Base-by-base conservation (phyloP, 2,888 invertebrate species). In the Xylota sylvarum region DNA sequence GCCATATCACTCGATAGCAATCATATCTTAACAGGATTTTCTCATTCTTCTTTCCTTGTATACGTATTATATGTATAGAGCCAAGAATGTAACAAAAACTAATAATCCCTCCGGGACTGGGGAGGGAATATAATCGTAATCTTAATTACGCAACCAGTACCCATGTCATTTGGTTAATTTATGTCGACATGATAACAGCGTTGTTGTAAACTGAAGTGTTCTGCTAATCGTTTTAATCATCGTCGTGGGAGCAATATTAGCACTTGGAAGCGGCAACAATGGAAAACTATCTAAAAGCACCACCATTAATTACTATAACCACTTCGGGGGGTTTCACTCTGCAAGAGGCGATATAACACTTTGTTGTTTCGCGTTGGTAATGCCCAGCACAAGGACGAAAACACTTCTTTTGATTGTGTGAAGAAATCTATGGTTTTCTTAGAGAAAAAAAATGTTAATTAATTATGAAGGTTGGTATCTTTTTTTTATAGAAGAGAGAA, bases 141-240 rank as follows among this genome's bases (percentile, higher is more conserved):
- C 69, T 43, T 69, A 69, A 69, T 23, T 43, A 40, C 69, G 23
- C 69, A 55, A 14, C 55, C 55, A 69, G 69, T 69, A 69, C 27
- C 69, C 55, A 69, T 40, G 69, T 69, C 69, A 30, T 55, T 69
- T 69, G 23, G 40, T 55, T 69, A 69, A 69, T 69, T 69, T 69
- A 69, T 52, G 69, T 30, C 17, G 40, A 69, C 69, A 55, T 30
- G 69, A 55, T 69, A 69, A 43, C 69, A 69, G 50, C n/a, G 32
- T 40, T 55, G 55, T 37, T 69, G 69, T 69, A 69, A 69, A 69
- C 40, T 69, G 37, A 69, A 69, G 69, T 69, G 69, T 69, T 69
- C 40, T n/a, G 27, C 69, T 69, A 69, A 69, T 69, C 55, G 69
- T 37, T 69, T 52, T 69, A 69, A 69, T 69, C 69, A 69, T 69